A percentile compares a stretch with the other conserved stretches of the same genome.
Conservation (phyloP, 2,888 invertebrate genomes). For the Ophion obscuratus region DNA sequence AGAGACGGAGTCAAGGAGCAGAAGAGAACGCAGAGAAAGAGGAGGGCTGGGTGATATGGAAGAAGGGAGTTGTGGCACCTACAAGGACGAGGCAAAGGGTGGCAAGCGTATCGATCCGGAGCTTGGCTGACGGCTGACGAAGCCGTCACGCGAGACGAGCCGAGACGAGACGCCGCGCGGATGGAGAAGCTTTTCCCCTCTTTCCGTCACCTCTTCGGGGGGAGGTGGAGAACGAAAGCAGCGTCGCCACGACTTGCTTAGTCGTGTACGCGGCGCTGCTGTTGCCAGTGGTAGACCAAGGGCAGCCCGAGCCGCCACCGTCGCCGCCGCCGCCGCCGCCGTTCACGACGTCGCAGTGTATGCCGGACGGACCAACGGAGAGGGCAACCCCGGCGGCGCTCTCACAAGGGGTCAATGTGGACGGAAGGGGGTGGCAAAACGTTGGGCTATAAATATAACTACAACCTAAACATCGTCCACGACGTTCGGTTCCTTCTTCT, state of each 20-base stretch:
- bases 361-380: conserved; percentile 69
- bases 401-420: conserved; percentile 37
- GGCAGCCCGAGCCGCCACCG: conserved; percentile 54
- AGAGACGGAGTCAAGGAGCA: conserved; percentile 66
- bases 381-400: conserved; percentile 61
- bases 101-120: conserved; percentile 83
- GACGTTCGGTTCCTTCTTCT: conserved; percentile 81
- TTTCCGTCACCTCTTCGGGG: conserved; percentile 61
- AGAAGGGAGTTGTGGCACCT: conserved; percentile 56
- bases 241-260: conserved; percentile 27
- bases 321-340: conserved; percentile 60
- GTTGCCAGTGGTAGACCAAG: conserved; percentile 49
- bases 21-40: conserved; percentile 66
- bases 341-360: conserved; percentile 69
- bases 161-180: conserved; percentile 80
- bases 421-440: conserved; percentile 60
- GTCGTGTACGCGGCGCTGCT: conserved; percentile 56
- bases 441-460: conserved; percentile 51
- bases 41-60: conserved; percentile 68
- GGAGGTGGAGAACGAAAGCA: conserved; percentile 61
- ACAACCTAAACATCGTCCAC: conserved; percentile 72
- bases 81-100: conserved; percentile 74
- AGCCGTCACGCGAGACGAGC: conserved; percentile 84
- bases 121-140: conserved; percentile 84
- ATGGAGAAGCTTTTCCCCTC: conserved; percentile 75